Evolutionary conservation across 2,113 vertebrate species (phyloP).

Genomic region (Falco punctatus): DNA sequence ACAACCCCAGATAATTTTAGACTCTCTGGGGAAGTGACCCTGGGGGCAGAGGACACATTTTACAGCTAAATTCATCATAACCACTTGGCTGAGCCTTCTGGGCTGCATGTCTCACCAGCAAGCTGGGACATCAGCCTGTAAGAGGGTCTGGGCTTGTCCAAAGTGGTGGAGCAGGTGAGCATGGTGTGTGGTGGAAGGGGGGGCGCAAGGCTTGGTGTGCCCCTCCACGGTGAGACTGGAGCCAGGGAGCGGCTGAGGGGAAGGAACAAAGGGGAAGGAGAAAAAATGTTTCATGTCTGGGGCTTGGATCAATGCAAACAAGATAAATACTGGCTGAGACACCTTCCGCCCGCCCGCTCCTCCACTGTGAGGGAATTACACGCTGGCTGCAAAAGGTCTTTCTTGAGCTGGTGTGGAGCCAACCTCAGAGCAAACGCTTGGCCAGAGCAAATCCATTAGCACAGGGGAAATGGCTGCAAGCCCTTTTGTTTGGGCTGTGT

Average conservation of each 20-base stretch:
- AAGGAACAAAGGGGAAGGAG: background rate
- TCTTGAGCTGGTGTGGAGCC: background rate
- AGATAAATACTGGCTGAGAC: background rate
- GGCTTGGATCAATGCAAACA: background rate
- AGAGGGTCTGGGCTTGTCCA: background rate
- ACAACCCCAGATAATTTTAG: background rate
- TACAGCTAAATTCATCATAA: background rate
- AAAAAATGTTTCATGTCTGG: background rate
- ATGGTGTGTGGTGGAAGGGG: background rate
- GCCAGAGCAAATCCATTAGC: background rate
- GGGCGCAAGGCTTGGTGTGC: rapidly evolving
- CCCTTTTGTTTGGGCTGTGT: background rate
- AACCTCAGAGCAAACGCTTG: background rate
- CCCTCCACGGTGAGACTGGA: rapidly evolving
- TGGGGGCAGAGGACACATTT: background rate
- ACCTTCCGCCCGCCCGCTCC: background rate
- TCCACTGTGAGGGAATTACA: background rate
- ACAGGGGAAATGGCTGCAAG: background rate
- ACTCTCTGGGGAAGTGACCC: background rate
- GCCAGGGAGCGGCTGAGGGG: background rate
- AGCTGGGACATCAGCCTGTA: background rate
- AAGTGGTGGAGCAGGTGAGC: background rate
- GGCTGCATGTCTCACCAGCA: rapidly evolving
- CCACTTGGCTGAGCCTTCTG: background rate
- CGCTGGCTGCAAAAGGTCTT: background rate